phyloP scores from a whole-genome alignment of 2,888 invertebrate genomes.

The Dermolepida albohirtum region DNA sequence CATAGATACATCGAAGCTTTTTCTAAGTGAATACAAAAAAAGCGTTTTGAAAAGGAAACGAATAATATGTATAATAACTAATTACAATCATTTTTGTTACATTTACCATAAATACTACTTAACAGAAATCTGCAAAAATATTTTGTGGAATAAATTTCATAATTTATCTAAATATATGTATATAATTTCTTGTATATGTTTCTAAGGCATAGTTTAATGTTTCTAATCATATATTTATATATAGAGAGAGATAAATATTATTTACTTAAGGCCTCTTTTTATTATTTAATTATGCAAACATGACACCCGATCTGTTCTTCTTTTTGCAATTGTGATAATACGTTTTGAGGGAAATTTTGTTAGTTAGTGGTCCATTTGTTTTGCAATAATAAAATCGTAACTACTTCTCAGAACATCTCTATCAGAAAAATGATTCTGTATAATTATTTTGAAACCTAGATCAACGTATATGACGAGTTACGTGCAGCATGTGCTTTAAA shows the following conservation, averaged over 20 bases:
- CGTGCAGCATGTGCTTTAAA: too few relatives aligned
- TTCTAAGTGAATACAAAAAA: conserved; percentile 4
- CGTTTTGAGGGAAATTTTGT: conserved; percentile 6
- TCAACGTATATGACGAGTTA: too few relatives aligned
- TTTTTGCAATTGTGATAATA: conserved; percentile 17
- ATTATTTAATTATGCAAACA: conserved; percentile 23
- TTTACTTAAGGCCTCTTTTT: conserved; percentile 40
- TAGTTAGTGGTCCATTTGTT: conserved; percentile 39
- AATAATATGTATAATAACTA: too few relatives aligned
- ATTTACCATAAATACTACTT: neutral
- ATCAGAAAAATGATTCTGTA: too few relatives aligned
- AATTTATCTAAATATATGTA: conserved; percentile 8
- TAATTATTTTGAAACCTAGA: too few relatives aligned
- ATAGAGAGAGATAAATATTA: conserved; percentile 27
- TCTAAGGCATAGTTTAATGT: conserved; percentile 42
- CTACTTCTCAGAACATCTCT: too few relatives aligned
- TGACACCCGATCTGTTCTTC: neutral
- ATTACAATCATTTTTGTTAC: too few relatives aligned
- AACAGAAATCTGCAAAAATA: conserved; percentile 36
- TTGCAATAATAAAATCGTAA: neutral
- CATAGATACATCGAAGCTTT: conserved; percentile 18
- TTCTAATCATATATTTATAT: conserved; percentile 22
- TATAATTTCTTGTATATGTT: conserved; percentile 20
- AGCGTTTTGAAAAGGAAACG: too few relatives aligned
- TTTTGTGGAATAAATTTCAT: conserved; percentile 4